These are phyloP conservation scores for Pollenia angustigena DNA, from an alignment of 2,888 invertebrate genomes.

Conservation along the genomic window DNA sequence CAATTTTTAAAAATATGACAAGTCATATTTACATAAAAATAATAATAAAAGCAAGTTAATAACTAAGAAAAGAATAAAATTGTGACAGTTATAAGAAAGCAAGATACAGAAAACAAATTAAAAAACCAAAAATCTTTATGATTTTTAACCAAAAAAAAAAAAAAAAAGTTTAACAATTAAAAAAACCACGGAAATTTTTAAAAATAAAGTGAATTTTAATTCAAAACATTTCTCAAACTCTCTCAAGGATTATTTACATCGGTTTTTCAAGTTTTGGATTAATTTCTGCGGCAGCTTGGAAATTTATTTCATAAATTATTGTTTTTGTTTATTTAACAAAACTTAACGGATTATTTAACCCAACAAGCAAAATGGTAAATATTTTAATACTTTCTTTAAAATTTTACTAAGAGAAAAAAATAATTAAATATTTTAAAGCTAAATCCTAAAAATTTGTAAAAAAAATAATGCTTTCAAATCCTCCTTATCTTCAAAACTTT, in stretches of 20 bases:
- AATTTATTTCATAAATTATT: conserved; percentile 14
- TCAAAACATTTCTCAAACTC: conserved; percentile 11
- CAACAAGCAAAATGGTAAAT: conserved; percentile 79
- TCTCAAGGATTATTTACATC: conserved; percentile 34
- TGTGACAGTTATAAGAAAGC: conserved; percentile 68
- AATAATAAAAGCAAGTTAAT: conserved; percentile 57
- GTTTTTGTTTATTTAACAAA: conserved; percentile 48
- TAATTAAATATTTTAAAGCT: not conserved
- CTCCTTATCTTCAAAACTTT: too few species aligned
- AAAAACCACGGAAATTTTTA: not conserved
- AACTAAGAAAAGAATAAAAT: conserved; percentile 57
- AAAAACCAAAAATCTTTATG: conserved; percentile 24
- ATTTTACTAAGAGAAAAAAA: not conserved
- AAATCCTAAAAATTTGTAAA: too few species aligned
- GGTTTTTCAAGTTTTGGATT: conserved; percentile 42
- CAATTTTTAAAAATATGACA: conserved; percentile 44
- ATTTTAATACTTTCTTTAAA: conserved; percentile 30
- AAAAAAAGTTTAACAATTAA: conserved; percentile 9
- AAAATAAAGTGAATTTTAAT: conserved; percentile 23
- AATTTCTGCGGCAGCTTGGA: conserved; percentile 24
- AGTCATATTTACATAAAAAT: conserved; percentile 23
- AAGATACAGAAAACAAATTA: conserved; percentile 37
- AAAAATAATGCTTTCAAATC: too few species aligned
- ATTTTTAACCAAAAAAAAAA: conserved; percentile 6
- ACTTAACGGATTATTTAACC: conserved; percentile 67